A percentile compares a stretch with the other conserved stretches of the same genome.
phyloP scores from a whole-genome alignment of 2,888 invertebrate genomes.

The Callyntrura sp. region DNA sequence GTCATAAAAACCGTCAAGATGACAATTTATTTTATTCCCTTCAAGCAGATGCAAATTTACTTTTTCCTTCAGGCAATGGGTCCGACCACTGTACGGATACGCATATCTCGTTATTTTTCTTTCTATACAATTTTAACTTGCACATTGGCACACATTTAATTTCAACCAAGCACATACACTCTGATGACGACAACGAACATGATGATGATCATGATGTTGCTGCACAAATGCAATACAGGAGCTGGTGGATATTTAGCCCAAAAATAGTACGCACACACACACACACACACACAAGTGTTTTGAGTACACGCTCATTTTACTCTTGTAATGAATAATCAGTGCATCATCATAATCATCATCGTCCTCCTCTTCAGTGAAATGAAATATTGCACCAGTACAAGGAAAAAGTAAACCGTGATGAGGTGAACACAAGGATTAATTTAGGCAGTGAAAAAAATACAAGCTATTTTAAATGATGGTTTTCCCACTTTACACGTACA shows the following conservation, averaged over 20 bases:
- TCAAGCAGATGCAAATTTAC: background rate
- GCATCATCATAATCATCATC: conserved; percentile 27
- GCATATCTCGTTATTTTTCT: no score
- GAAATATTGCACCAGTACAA: background rate
- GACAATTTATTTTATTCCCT: background rate
- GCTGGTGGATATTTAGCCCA: no score
- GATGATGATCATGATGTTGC: background rate
- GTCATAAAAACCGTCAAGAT: background rate
- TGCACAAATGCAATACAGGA: no score
- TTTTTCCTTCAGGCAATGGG: background rate
- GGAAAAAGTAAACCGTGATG: conserved; percentile 60
- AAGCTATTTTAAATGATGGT: background rate
- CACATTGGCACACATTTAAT: background rate
- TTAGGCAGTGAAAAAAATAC: background rate
- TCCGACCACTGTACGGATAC: no score
- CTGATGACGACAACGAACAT: background rate
- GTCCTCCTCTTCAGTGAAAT: no score
- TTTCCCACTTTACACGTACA: no score
- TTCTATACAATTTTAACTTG: background rate
- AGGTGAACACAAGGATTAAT: background rate
- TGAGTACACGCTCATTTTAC: conserved; percentile 16
- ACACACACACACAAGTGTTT: background rate
- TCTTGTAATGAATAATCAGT: conserved; percentile 62
- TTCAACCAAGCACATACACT: background rate
- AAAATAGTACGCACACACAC: background rate